Conservation (phyloP, 2,113 vertebrate species). For the Petromus typicus region DNA sequence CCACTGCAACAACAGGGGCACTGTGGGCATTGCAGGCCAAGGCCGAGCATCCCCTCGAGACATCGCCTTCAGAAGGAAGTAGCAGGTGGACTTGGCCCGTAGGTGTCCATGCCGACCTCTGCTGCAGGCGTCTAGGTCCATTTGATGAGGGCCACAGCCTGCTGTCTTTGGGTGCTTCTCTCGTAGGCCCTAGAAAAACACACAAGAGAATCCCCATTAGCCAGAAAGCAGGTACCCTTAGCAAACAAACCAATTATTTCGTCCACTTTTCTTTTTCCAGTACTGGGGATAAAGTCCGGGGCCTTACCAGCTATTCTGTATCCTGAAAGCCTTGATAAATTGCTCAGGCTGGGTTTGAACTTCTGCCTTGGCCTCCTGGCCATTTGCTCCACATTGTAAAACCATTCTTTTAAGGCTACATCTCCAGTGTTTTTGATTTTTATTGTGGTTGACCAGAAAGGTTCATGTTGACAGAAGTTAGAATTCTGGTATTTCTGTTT, state of each 20-base stretch:
- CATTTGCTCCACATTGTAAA: not conserved
- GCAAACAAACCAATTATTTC: not conserved
- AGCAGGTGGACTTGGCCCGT: not conserved
- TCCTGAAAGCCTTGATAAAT: not conserved
- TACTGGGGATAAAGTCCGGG: not conserved
- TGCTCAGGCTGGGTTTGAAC: not conserved
- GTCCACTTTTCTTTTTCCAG: not conserved
- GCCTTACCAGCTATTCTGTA: not conserved
- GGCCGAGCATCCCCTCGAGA: not conserved
- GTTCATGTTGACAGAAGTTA: not conserved
- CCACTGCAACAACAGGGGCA: no score
- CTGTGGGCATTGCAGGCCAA: accelerated
- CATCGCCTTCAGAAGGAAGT: not conserved
- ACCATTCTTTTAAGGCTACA: not conserved
- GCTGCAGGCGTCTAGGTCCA: accelerated
- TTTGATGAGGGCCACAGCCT: accelerated
- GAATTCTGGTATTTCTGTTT: not conserved
- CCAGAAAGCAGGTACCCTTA: not conserved
- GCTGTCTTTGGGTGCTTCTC: not conserved
- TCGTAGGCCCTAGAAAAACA: not conserved
- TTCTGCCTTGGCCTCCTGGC: not conserved
- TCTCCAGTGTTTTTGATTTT: not conserved
- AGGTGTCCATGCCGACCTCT: accelerated
- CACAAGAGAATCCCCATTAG: not conserved
- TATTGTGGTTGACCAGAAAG: not conserved